A percentile compares a stretch with the other conserved stretches of the same genome.
Conservation (phyloP, 2,888 invertebrate species). For the Cotesia congregata region DNA sequence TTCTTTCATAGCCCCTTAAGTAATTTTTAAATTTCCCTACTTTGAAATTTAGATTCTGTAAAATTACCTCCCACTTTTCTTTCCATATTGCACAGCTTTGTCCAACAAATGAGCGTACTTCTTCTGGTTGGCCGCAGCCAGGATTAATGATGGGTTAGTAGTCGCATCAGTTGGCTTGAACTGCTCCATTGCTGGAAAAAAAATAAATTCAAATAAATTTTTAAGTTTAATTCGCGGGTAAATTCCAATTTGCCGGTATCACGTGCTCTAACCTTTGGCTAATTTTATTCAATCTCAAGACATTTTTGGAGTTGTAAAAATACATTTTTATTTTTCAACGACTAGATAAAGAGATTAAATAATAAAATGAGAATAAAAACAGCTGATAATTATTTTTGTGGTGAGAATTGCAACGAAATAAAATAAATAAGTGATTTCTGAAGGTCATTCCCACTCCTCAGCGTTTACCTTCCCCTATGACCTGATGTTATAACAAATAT, state of each 20-base stretch:
- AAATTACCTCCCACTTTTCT: slow-evolving; percentile 75
- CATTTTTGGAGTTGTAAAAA: neutral
- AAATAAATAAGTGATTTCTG: neutral
- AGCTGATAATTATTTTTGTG: neutral
- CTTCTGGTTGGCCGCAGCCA: slow-evolving; percentile 94
- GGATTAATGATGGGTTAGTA: slow-evolving; percentile 97
- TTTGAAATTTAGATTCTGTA: too few relatives aligned
- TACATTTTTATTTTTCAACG: neutral
- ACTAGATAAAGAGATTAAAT: neutral
- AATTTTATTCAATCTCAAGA: neutral
- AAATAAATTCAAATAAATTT: neutral
- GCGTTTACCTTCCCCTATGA: slow-evolving; percentile 59
- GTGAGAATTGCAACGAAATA: neutral
- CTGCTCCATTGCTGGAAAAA: slow-evolving; percentile 87
- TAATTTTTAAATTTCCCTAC: too few relatives aligned
- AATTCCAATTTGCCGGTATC: neutral
- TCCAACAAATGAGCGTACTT: slow-evolving; percentile 91
- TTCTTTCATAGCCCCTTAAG: too few relatives aligned
- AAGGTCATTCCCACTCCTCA: slow-evolving; percentile 23
- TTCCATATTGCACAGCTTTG: slow-evolving; percentile 91
- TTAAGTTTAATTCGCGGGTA: slow-evolving; percentile 38
- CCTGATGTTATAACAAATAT: slow-evolving; percentile 42
- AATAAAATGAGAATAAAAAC: neutral
- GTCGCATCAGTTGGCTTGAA: slow-evolving; percentile 99
- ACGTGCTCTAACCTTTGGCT: neutral